Conservation (phyloP, 2,113 vertebrate genomes). For the Pomatostomus ruficeps region DNA sequence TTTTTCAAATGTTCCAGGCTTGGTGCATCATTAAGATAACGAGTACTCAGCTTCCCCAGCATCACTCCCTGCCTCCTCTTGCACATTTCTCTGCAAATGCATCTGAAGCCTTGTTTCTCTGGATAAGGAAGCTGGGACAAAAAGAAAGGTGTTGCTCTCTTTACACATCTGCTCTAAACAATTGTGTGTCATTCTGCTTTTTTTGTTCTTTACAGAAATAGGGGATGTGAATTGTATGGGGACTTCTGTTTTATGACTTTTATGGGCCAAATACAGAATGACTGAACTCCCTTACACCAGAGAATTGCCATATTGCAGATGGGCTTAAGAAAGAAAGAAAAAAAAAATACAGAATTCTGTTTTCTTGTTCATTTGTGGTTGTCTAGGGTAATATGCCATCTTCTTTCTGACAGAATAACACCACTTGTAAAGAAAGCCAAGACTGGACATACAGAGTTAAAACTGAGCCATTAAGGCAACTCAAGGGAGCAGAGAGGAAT, state of each 20-base stretch:
- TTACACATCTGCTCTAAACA: neutral
- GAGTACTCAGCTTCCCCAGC: neutral
- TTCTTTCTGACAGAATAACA: neutral
- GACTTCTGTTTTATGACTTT: neutral
- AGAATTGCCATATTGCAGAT: neutral
- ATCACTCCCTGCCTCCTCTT: neutral
- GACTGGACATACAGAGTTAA: neutral
- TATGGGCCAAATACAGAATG: neutral
- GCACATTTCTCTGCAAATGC: neutral
- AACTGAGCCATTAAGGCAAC: neutral
- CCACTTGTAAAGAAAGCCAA: neutral
- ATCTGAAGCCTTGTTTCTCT: neutral
- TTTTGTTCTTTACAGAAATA: neutral
- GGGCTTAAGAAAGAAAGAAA: neutral
- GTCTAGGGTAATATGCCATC: neutral
- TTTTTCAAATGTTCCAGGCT: neutral
- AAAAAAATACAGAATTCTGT: neutral
- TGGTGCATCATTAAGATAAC: neutral
- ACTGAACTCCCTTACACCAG: neutral
- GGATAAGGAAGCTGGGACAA: neutral
- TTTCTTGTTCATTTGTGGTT: neutral
- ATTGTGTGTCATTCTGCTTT: neutral
- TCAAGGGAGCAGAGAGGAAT: neutral
- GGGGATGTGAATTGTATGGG: neutral
- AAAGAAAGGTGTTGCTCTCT: neutral